Evolutionary conservation across 2,797 vertebrate genomes (phyloP).

Genomic region (Xenopus petersii): DNA sequence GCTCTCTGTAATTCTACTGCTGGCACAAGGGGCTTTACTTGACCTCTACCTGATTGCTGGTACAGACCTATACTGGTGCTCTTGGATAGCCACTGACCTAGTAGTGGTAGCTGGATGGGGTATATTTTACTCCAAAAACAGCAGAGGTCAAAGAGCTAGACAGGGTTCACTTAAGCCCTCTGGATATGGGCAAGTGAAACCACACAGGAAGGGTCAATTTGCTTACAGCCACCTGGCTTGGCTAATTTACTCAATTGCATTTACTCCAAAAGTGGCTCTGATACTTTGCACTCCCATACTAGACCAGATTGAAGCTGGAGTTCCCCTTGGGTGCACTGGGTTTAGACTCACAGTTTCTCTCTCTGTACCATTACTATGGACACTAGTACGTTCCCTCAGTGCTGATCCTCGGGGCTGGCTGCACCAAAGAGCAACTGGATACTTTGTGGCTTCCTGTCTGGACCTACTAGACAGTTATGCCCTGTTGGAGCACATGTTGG

Average conservation of each 20-base stretch:
- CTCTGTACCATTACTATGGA: slow-evolving; percentile 88
- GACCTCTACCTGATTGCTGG: slow-evolving; percentile 92
- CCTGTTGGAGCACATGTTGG: slow-evolving; percentile 81
- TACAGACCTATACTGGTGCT: slow-evolving; percentile 94
- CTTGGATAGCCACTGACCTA: slow-evolving; percentile 92
- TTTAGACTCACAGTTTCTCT: slow-evolving; percentile 84
- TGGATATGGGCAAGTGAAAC: slow-evolving; percentile 65
- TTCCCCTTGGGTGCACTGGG: slow-evolving; percentile 85
- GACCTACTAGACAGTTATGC: slow-evolving; percentile 90
- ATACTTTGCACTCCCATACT: slow-evolving; percentile 91
- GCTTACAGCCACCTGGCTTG: slow-evolving; percentile 93
- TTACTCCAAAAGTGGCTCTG: slow-evolving; percentile 89
- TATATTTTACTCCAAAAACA: slow-evolving; percentile 90
- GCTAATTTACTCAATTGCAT: slow-evolving; percentile 94
- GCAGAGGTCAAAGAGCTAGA: slow-evolving; percentile 70
- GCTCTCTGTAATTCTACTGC: slow-evolving; percentile 82
- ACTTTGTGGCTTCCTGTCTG: slow-evolving; percentile 83
- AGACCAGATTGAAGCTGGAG: slow-evolving; percentile 82
- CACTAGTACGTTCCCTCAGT: slow-evolving; percentile 84
- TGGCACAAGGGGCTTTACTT: slow-evolving; percentile 83
- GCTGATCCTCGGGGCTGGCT: slow-evolving; percentile 79
- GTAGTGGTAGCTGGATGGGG: slow-evolving; percentile 89
- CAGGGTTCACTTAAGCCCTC: slow-evolving; percentile 64
- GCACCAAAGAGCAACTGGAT: slow-evolving; percentile 81
- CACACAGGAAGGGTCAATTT: slow-evolving; percentile 77